These are phyloP conservation scores for Apodemus speciosus DNA, from an alignment of 2,113 vertebrate genomes.

Conservation along the genomic window DNA sequence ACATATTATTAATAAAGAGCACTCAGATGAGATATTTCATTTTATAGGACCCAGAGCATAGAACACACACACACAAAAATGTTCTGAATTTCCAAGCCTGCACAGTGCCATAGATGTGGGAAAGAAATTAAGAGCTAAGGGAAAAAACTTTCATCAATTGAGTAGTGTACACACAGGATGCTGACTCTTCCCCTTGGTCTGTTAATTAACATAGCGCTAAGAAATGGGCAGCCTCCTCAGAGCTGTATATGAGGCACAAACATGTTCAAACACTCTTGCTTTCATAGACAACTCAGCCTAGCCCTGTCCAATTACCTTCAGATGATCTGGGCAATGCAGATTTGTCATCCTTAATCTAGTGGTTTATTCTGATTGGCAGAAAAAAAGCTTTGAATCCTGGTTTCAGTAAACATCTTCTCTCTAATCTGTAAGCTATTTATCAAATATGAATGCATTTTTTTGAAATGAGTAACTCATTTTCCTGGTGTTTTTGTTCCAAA, in stretches of 20 bases:
- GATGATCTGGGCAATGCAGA: conserved; percentile 60
- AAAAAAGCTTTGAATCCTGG: conserved; percentile 75
- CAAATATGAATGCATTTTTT: conserved; percentile 84
- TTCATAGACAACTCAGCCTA: conserved; percentile 1
- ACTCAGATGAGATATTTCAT: background rate
- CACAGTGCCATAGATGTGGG: background rate
- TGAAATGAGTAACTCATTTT: conserved; percentile 79
- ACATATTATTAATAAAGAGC: conserved; percentile 9
- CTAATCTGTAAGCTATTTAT: conserved; percentile 83
- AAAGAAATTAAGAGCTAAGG: background rate
- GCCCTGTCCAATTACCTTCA: conserved; percentile 33
- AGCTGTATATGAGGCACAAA: background rate
- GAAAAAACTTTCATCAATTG: background rate
- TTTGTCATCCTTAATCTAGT: conserved; percentile 75
- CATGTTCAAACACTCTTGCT: background rate
- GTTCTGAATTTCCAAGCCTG: background rate
- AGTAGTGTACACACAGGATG: background rate
- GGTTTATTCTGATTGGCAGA: conserved; percentile 57
- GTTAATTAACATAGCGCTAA: background rate
- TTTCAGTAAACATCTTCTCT: conserved; percentile 80
- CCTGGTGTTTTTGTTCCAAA: conserved; percentile 76
- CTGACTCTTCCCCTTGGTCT: background rate
- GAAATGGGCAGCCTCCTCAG: background rate
- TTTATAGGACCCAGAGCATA: background rate
- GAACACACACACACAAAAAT: background rate